Conservation (phyloP, 1,140 invertebrate genomes). For the Drosophila sproati region DNA sequence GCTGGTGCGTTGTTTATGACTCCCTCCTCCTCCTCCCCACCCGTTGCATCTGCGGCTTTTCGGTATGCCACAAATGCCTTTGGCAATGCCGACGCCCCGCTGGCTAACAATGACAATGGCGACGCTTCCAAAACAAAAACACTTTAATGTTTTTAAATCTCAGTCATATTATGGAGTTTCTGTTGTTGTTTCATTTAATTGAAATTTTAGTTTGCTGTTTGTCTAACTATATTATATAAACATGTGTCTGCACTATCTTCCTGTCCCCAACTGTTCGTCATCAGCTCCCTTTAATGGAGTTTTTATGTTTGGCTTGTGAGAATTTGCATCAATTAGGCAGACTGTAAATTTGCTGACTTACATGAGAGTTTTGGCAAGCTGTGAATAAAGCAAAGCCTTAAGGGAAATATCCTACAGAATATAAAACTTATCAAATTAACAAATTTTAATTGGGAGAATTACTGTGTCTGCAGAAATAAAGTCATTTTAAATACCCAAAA, state of each 20-base stretch:
- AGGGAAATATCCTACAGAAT: slow-evolving; percentile 4
- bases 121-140: slow-evolving; percentile 6
- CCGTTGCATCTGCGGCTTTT: slow-evolving; percentile 33
- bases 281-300: slow-evolving; percentile 59
- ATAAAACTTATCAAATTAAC: neutral
- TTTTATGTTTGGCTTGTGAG: slow-evolving; percentile 64
- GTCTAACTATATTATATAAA: slow-evolving; percentile 60
- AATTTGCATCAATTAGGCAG: slow-evolving; percentile 68
- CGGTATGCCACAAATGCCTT: slow-evolving; percentile 52
- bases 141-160: slow-evolving; percentile 22
- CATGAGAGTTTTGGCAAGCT: slow-evolving; percentile 25
- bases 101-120: slow-evolving; percentile 29
- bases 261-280: too few species aligned
- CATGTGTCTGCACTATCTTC: neutral
- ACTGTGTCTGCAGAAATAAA: neutral
- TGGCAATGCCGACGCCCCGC: slow-evolving; percentile 37
- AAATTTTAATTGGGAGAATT: neutral
- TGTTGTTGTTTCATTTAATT: slow-evolving; percentile 57
- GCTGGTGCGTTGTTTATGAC: slow-evolving; percentile 46
- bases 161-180: neutral
- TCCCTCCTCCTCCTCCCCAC: neutral
- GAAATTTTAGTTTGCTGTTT: slow-evolving; percentile 60
- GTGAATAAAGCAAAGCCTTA: slow-evolving; percentile 12
- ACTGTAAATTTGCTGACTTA: slow-evolving; percentile 42
- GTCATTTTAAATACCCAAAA: neutral